phyloP scores from a whole-genome alignment of 1,140 invertebrate species.

The Lucilia cuprina region DNA sequence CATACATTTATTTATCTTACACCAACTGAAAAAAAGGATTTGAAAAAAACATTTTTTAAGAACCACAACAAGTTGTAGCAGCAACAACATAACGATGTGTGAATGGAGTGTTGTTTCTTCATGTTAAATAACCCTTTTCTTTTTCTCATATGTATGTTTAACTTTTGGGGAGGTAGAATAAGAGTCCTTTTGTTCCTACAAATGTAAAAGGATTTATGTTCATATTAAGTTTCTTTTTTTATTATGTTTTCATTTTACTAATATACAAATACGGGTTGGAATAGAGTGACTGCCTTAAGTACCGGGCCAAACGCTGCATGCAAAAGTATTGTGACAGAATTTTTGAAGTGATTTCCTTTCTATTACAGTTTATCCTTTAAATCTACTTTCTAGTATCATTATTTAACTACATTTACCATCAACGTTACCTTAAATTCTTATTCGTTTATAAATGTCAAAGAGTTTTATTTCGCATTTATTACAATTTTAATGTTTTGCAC shows the following conservation, averaged over 20 bases:
- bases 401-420: neutral
- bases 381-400: neutral
- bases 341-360: neutral
- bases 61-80: conserved; percentile 11
- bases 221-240: too few species aligned
- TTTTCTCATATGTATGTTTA: neutral
- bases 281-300: neutral
- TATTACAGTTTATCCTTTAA: neutral
- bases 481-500: neutral
- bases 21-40: neutral
- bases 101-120: neutral
- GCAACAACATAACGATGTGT: neutral
- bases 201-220: neutral
- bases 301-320: neutral
- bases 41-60: neutral
- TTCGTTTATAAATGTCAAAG: neutral
- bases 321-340: neutral
- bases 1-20: neutral
- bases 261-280: neutral
- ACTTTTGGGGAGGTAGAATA: neutral
- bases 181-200: neutral
- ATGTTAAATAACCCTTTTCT: conserved; percentile 9
- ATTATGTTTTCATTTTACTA: neutral
- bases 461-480: neutral
- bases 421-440: too few species aligned